These are phyloP conservation scores for Drosophila demipolita DNA, from an alignment of 2,888 invertebrate genomes.

Conservation along the genomic window DNA sequence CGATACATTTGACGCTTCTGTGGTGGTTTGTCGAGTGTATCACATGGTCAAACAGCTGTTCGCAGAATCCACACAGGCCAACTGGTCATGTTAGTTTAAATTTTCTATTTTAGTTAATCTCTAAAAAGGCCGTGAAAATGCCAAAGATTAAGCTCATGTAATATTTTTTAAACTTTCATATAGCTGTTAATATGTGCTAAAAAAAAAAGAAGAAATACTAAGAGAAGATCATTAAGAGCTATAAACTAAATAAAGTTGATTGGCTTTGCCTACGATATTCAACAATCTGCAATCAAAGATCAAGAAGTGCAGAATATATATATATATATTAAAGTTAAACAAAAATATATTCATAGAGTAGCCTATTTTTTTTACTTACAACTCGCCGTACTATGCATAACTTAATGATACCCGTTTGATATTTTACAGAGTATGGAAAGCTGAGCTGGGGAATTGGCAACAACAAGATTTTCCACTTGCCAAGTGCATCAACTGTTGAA, in stretches of 20 bases:
- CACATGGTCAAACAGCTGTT: no score
- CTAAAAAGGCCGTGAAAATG: rapidly evolving
- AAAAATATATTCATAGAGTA: no score
- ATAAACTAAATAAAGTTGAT: not conserved
- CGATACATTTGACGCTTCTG: no score
- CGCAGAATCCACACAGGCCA: no score
- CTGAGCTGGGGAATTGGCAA: constrained; percentile 44
- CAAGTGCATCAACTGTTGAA: constrained; percentile 32
- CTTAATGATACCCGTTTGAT: not conserved
- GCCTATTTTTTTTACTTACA: not conserved
- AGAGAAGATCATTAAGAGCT: not conserved
- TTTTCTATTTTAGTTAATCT: no score
- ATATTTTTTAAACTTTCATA: not conserved
- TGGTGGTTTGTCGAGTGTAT: no score
- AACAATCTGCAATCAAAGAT: not conserved
- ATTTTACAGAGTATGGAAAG: constrained; percentile 16
- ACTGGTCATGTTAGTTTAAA: no score
- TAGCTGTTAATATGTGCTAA: not conserved
- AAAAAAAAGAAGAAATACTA: not conserved
- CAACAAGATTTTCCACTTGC: constrained; percentile 72
- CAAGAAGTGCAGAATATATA: no score
- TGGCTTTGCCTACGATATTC: no score
- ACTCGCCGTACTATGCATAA: not conserved
- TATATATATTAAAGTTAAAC: not conserved
- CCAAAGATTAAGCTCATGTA: not conserved